Conservation (phyloP, 2,888 invertebrate species). For the Lasioglossum lativentre region DNA sequence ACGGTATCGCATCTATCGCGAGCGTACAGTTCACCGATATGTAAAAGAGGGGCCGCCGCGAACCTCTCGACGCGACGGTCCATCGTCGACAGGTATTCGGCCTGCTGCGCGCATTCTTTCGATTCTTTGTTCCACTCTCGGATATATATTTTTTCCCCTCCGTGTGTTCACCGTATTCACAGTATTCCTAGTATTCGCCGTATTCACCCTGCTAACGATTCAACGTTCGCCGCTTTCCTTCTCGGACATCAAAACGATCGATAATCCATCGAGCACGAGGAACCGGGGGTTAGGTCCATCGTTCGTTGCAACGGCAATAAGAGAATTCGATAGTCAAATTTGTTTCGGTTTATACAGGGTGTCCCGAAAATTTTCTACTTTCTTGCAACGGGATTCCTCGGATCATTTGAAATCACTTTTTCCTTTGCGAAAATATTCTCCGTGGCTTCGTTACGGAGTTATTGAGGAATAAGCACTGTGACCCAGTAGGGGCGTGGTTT, state of each 20-base stretch:
- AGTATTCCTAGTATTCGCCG: background rate
- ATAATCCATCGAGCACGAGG: background rate
- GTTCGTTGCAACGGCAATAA: no score
- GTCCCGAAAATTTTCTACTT: no score
- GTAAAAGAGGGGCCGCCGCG: constrained; percentile 70
- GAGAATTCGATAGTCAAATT: no score
- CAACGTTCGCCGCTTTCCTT: background rate
- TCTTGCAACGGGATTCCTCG: no score
- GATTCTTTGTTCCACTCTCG: constrained; percentile 38
- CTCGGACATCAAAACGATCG: background rate
- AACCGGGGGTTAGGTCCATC: no score
- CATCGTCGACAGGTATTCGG: constrained; percentile 55
- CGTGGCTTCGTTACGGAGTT: no score
- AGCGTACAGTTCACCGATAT: constrained; percentile 73
- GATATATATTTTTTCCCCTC: constrained; percentile 11
- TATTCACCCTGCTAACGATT: constrained; percentile 15
- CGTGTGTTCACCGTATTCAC: background rate
- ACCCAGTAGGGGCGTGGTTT: no score
- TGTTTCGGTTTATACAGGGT: no score
- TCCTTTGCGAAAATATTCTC: no score
- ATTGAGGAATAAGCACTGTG: no score
- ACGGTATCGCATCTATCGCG: constrained; percentile 76
- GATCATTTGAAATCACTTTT: no score
- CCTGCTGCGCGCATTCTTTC: constrained; percentile 52
- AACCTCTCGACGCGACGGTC: constrained; percentile 20